Base-by-base conservation (phyloP, 2,797 vertebrate species). In the Ispidina picta region DNA sequence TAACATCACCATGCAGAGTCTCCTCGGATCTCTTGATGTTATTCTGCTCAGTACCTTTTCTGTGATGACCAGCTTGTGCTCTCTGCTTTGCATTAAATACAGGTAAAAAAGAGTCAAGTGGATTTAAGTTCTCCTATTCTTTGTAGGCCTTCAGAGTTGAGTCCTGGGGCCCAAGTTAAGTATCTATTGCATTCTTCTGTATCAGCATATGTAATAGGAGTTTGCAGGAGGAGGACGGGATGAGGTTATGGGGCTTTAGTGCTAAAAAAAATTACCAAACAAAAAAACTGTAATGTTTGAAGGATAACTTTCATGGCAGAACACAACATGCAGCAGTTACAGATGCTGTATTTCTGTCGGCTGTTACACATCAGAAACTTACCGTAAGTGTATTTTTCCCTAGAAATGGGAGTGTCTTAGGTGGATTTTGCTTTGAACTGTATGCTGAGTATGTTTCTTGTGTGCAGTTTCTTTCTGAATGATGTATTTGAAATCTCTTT, bases 61-160 rank as follows among this genome's bases (percentile, higher is more conserved):
- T 96, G 97, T 97, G 98, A 99, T 99, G 99, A 98, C 98, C 97
- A 98, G 97, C 97, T 97, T 99, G 97, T 99, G 99, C 97, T 99
- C 99, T 90, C 97, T 99, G 94, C 98, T 99, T 98, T 99, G 98
- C 98, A 95, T 99, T 97, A 98, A 98, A 97, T 99, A 98, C 99
- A 99, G 99, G 99, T 99, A 99, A 98, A 96, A 90, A 94, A 86
- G 22, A 89, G 83, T 28, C 68, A 92, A 65, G 81, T 89, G 65
- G 62, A 79, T 43, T 81, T 63, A 39, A 85, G 91, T 68, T 86
- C 78, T 86, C 33, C 94, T 96, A 20, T 92, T 88, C 70, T 89
- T 82, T 81, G 58, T 15, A 74, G 93, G 82, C 91, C 95, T 83
- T 84, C 58, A 69, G 73, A 65, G 69, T 55, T 35, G 56, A 93